These are phyloP conservation scores for Pipra filicauda DNA, from an alignment of 2,113 vertebrate genomes.

Conservation along the genomic window DNA sequence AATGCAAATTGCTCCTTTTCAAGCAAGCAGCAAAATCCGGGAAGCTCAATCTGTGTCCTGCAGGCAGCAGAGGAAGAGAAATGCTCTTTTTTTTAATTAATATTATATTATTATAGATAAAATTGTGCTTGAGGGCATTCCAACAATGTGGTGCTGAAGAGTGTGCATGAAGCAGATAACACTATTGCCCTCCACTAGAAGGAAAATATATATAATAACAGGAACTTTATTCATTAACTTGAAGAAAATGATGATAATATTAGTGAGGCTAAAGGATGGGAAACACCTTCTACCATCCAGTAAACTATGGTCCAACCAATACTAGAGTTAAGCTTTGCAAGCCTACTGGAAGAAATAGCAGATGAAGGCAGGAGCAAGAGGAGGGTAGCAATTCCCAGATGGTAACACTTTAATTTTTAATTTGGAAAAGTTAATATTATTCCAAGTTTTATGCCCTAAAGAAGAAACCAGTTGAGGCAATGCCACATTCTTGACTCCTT, in stretches of 20 bases:
- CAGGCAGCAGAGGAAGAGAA: not conserved
- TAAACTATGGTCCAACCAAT: not conserved
- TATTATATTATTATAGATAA: slow-evolving; percentile 21
- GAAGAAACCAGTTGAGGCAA: not conserved
- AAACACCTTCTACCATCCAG: not conserved
- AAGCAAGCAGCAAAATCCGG: not conserved
- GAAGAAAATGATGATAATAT: not conserved
- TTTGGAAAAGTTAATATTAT: not conserved
- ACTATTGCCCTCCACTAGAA: not conserved
- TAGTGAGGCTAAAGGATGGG: not conserved
- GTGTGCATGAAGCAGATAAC: slow-evolving; percentile 31
- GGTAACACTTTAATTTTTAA: not conserved
- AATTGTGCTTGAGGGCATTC: not conserved
- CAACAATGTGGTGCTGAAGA: not conserved
- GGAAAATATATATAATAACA: not conserved
- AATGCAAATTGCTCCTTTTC: not conserved
- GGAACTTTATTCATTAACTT: slow-evolving; percentile 36
- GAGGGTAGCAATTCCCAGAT: not conserved
- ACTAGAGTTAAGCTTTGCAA: not conserved
- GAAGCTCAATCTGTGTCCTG: not conserved
- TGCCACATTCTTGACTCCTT: not conserved
- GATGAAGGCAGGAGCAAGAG: not conserved
- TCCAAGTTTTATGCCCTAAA: not conserved
- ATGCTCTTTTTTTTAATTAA: not conserved
- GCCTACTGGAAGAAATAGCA: not conserved